phyloP scores from a whole-genome alignment of 2,888 invertebrate species.

The Pandemis heparana region DNA sequence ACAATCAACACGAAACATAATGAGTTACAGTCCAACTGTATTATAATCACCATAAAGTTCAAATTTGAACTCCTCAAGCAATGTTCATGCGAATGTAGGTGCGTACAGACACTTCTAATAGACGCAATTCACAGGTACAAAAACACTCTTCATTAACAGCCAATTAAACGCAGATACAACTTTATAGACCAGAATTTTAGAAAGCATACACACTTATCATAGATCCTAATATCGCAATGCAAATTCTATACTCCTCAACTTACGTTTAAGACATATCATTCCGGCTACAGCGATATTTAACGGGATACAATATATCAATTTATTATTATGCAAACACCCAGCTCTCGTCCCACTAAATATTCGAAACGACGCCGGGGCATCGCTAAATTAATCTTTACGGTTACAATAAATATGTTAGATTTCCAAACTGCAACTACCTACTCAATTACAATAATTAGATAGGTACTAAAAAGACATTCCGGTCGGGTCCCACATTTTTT shows the following conservation, averaged over 20 bases:
- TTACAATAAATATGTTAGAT: conserved; percentile 43
- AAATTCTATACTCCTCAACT: conserved; percentile 5
- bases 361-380: conserved; percentile 17
- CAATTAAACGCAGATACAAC: conserved; percentile 63
- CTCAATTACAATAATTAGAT: conserved; percentile 44
- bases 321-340: conserved; percentile 16
- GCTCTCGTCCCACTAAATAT: not conserved
- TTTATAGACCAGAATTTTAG: conserved; percentile 66
- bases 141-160: conserved; percentile 65
- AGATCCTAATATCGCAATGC: conserved; percentile 3
- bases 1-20: conserved; percentile 9
- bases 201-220: conserved; percentile 55
- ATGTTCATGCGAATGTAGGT: conserved; percentile 38
- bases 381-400: conserved; percentile 33
- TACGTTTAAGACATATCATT: conserved; percentile 5
- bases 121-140: conserved; percentile 81
- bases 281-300: not conserved
- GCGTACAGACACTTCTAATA: conserved; percentile 60
- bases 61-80: conserved; percentile 18
- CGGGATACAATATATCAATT: conserved; percentile 1
- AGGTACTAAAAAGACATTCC: conserved; percentile 61
- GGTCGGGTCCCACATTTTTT: conserved; percentile 72
- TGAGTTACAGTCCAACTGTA: conserved; percentile 21
- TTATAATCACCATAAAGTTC: conserved; percentile 9
- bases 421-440: conserved; percentile 42